Conservation (phyloP, 2,113 vertebrate species). For the Hippotragus niger region DNA sequence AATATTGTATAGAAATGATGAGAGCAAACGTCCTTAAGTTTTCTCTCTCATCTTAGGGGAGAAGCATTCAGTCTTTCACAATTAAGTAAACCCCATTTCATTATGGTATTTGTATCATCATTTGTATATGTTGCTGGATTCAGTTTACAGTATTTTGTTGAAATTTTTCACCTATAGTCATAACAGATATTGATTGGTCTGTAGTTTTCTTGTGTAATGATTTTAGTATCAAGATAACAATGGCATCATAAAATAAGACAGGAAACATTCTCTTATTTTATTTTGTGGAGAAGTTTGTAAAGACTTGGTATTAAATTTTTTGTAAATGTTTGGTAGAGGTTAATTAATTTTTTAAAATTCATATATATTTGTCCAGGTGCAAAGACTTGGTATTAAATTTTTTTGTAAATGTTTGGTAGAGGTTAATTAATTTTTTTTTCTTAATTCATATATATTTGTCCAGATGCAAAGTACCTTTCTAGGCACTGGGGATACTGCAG, state of each 20-base stretch:
- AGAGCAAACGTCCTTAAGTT: background rate
- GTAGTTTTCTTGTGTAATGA: background rate
- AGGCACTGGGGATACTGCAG: background rate
- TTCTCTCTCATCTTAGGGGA: background rate
- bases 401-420: background rate
- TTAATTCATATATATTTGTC: background rate
- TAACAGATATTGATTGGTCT: background rate
- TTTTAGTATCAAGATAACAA: background rate
- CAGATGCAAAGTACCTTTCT: background rate
- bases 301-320: background rate
- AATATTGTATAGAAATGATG: background rate
- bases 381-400: background rate
- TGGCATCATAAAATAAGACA: background rate
- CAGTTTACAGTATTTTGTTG: background rate
- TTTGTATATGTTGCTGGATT: background rate
- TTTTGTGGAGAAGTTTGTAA: background rate
- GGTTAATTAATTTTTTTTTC: background rate
- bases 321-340: background rate
- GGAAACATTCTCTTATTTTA: background rate
- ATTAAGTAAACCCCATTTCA: background rate
- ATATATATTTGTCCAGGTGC: background rate
- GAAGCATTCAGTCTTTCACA: background rate
- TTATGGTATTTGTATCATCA: background rate
- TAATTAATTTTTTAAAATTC: background rate
- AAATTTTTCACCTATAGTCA: background rate